These are phyloP conservation scores for Triplophysa rosa DNA, from an alignment of 2,113 vertebrate species.

Conservation along the genomic window DNA sequence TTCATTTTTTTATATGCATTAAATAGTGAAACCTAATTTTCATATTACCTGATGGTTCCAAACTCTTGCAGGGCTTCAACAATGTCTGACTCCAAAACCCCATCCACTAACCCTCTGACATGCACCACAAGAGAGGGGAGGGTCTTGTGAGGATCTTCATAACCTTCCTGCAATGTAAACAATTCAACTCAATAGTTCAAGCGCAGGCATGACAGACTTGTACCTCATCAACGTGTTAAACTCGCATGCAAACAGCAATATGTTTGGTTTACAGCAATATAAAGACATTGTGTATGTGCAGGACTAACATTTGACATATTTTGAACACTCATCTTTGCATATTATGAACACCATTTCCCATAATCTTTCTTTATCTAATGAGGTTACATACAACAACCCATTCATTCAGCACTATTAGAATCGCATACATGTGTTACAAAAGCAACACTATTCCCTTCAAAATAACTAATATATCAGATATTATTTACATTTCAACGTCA, in stretches of 20 bases:
- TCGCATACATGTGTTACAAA: not conserved
- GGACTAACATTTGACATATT: no score
- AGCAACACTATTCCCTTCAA: not conserved
- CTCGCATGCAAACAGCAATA: no score
- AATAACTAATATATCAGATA: not conserved
- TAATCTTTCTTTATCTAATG: no score
- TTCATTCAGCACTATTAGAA: constrained; percentile 1
- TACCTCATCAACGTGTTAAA: no score
- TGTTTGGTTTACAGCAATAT: no score
- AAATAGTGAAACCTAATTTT: no score
- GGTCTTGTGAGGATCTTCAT: constrained; percentile 90
- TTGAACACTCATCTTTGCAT: no score
- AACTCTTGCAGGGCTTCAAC: constrained; percentile 92
- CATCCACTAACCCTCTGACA: constrained; percentile 88
- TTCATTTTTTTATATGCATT: no score
- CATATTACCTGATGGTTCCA: constrained; percentile 85
- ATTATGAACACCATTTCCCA: no score
- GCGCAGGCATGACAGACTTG: not conserved
- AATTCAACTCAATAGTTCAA: not conserved
- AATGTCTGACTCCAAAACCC: constrained; percentile 88
- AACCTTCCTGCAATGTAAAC: constrained; percentile 76
- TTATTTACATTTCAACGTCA: not conserved
- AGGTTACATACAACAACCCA: not conserved
- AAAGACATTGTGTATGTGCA: no score
- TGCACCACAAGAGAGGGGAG: constrained; percentile 90